Base-by-base conservation (phyloP, 2,888 invertebrate species). In the Caenorhabditis angaria region DNA sequence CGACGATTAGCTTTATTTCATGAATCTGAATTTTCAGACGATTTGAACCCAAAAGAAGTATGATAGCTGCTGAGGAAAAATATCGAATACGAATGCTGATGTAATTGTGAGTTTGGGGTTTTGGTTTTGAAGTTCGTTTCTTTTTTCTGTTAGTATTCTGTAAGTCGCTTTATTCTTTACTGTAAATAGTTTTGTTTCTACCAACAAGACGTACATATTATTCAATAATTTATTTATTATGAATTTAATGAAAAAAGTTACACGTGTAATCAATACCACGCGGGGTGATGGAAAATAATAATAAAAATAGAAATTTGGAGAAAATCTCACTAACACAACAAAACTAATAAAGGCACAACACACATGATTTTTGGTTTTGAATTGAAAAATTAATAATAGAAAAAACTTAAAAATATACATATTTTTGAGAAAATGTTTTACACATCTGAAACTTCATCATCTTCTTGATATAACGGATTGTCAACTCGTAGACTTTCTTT, bases 241-340 rank as follows among this genome's bases (percentile, higher is more conserved):
- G 28, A 25, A 27, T 24, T 24, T 27, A 4, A 14, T 8, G 22
- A 51, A 24, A 54, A 54, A 54, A 50, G 20, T 70, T 70, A 70
- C 70, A 70, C 70, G 70, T 70, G 70, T 70, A 62, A 66, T 70
- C 62, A 62, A 66, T 70, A 70, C 70, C 70, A 66, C 70, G 70
- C 65, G 70, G 70, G 70, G 62, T n/a, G 59, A n/a, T 35, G 22
- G 57, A 20, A 29, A 51, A 48, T 22, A 50, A 61, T 35, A 41
- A 65, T 53, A 48, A 60, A 66, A 65, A 61, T 60, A 65, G 58
- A 66, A 61, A 53, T 24, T 56, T 18, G 27, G 2, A 20, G 60
- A 57, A 51, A 41, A 53, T 32, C 24, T 48, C 58, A 41, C 18
- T 58, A 62, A 56, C 58, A 69, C 54, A 69, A 27, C 29, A 24